phyloP scores from a whole-genome alignment of 2,113 vertebrate species.

The Arenaria interpres region DNA sequence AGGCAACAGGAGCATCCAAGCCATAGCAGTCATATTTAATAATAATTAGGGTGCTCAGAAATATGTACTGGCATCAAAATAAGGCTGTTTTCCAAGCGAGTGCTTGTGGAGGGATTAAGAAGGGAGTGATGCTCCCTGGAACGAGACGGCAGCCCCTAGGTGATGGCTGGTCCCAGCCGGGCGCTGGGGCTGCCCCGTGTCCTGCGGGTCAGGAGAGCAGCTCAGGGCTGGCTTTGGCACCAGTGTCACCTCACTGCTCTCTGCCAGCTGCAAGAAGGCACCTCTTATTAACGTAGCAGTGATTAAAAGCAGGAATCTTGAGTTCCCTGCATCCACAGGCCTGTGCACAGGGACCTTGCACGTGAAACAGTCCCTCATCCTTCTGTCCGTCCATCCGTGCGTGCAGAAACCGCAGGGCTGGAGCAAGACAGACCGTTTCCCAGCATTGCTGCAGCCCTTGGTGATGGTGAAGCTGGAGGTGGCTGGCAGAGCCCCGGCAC shows the following conservation, averaged over 20 bases:
- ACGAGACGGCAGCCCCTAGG: rapidly evolving
- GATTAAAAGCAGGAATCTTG: not conserved
- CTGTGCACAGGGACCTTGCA: not conserved
- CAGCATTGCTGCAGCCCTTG: not conserved
- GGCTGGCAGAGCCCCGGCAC: not conserved
- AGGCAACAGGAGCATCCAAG: not conserved
- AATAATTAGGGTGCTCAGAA: not conserved
- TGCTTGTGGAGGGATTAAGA: not conserved
- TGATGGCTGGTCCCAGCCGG: not conserved
- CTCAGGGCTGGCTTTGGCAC: not conserved
- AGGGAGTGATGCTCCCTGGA: not conserved
- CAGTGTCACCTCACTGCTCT: rapidly evolving
- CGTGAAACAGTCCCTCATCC: rapidly evolving
- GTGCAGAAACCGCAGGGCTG: not conserved
- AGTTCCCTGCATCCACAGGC: not conserved
- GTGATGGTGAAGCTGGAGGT: not conserved
- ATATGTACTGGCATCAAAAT: rapidly evolving
- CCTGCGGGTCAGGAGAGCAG: rapidly evolving
- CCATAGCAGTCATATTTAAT: not conserved
- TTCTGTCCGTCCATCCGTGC: not conserved
- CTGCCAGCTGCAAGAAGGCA: not conserved
- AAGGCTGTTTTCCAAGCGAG: not conserved
- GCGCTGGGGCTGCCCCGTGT: not conserved
- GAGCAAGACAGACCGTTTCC: not conserved
- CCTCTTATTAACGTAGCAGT: not conserved